Evolutionary conservation across 2,888 invertebrate genomes (phyloP), one percentile per base, ranked within the genome.

Genomic region (Clanis bilineata): DNA sequence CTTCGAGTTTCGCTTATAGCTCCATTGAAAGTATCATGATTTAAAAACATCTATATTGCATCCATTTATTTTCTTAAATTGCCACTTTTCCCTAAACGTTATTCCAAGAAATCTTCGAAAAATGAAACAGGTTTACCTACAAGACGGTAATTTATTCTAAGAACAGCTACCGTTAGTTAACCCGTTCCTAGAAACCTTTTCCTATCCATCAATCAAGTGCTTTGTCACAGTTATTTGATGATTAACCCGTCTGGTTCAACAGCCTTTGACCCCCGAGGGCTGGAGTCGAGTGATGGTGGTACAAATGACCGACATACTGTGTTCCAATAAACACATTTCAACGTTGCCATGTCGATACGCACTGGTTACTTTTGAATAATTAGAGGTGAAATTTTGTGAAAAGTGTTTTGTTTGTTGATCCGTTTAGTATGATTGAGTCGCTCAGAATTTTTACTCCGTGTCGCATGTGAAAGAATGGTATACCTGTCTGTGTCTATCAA

Each of bases 241-340:
- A 51, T 32, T 51, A 51, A 32, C 0, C 12, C 10, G 51, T 51
- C 28, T 10, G 28, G 51, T 58, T 47, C 45, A 60, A 45, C 15
- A 22, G 44, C 56, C 56, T 56, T 38, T 59, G 45, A 59, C 56
- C 51, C 54, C 39, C 22, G 25, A 28, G 51, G 51, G 25, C 12
- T 23, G 18, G 41, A 18, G 15, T 6, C 41, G 18, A 7, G 18
- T 51, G 15, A 18, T 23, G 23, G 15, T 10, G 47, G 28, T 22
- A n/a, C 38, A 25, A 7, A 59, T 74, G 75, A 69, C 80, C 74
- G 73, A 75, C 69, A 73, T 76, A 63, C 59, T 55, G 62, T 73
- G 76, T 66, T 73, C 78, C 65, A 73, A 73, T 80, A 73, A 73
- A 64, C 63, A 60, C 61, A 64, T 62, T 72, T 73, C 73, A 45